phyloP scores from a whole-genome alignment of 2,888 invertebrate species.

The Phlogophora meticulosa region DNA sequence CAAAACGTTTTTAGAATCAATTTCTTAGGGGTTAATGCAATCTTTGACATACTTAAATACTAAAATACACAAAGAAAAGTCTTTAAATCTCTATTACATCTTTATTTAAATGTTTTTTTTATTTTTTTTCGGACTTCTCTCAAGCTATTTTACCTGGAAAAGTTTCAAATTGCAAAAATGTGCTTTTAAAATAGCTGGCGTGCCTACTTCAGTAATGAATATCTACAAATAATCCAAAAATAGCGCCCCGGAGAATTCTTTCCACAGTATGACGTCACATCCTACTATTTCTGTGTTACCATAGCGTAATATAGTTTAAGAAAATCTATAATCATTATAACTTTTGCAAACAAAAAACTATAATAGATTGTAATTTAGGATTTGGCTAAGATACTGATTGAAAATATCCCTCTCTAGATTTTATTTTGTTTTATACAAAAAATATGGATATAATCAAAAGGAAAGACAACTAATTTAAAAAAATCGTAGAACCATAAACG shows the following conservation, averaged over 20 bases:
- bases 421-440: background rate
- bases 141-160: conserved; percentile 73
- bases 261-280: conserved; percentile 78
- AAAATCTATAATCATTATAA: conserved; percentile 57
- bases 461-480: conserved; percentile 46
- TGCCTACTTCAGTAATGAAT: conserved; percentile 80
- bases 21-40: background rate
- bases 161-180: conserved; percentile 90
- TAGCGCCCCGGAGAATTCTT: conserved; percentile 82
- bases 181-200: conserved; percentile 86
- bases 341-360: conserved; percentile 37
- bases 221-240: conserved; percentile 86
- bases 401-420: conserved; percentile 10
- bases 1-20: background rate
- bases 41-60: background rate
- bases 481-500: conserved; percentile 57
- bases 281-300: conserved; percentile 78
- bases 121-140: background rate
- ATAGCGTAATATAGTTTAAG: conserved; percentile 45
- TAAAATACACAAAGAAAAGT: background rate
- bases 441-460: conserved; percentile 2
- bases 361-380: conserved; percentile 17
- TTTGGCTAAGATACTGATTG: conserved; percentile 7
- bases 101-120: background rate
- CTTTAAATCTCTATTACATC: too few relatives aligned